phyloP scores from a whole-genome alignment of 2,888 invertebrate genomes.

The Eucriotettix oculatus region DNA sequence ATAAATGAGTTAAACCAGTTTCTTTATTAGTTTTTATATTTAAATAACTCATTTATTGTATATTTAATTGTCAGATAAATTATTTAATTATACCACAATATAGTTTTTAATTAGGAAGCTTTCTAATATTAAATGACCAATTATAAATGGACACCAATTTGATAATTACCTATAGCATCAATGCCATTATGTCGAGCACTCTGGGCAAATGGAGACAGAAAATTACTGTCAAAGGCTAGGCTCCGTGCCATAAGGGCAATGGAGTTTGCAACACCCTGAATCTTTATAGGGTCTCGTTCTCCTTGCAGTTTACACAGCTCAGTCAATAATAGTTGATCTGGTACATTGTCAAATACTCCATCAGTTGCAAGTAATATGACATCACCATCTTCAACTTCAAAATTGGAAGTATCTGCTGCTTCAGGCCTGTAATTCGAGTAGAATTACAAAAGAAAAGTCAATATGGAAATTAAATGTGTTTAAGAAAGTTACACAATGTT shows the following conservation, averaged over 20 bases:
- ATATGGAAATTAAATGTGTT: neutral
- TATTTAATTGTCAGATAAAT: too few relatives aligned
- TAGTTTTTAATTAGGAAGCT: too few relatives aligned
- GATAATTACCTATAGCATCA: slow-evolving; percentile 61
- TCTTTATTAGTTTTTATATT: too few relatives aligned
- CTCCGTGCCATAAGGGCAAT: slow-evolving; percentile 91
- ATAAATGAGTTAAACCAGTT: too few relatives aligned
- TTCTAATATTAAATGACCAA: neutral
- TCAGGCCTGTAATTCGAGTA: slow-evolving; percentile 48
- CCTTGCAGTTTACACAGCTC: slow-evolving; percentile 63
- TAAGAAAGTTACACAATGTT: neutral
- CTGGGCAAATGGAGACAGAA: slow-evolving; percentile 89
- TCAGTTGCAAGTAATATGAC: slow-evolving; percentile 92
- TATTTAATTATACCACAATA: too few relatives aligned
- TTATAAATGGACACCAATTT: neutral
- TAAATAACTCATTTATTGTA: too few relatives aligned
- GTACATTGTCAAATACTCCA: slow-evolving; percentile 96
- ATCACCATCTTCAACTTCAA: slow-evolving; percentile 82
- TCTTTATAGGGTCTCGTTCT: slow-evolving; percentile 50
- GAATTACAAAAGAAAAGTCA: neutral
- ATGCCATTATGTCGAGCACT: slow-evolving; percentile 88
- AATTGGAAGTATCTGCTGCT: slow-evolving; percentile 75
- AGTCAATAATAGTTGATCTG: slow-evolving; percentile 73
- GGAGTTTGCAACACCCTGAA: slow-evolving; percentile 85
- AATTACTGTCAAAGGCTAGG: slow-evolving; percentile 84